Conservation (phyloP, 1,140 invertebrate genomes). For the Chironomus tepperi region DNA sequence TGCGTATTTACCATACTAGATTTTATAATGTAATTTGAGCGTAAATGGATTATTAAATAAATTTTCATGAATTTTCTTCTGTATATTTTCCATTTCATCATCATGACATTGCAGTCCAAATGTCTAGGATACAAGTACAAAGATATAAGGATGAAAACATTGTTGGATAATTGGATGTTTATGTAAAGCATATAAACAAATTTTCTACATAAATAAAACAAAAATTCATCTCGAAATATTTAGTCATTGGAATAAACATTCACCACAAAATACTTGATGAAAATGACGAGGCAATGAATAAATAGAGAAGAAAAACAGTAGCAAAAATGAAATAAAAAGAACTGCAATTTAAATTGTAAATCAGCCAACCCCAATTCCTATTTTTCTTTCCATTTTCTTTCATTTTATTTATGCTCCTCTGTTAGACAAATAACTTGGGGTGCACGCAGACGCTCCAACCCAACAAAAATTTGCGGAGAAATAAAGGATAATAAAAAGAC, state of each 20-base stretch:
- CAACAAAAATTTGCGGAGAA: no score
- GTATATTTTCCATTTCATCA: no score
- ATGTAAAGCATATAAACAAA: background rate
- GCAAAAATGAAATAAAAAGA: background rate
- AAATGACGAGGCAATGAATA: background rate
- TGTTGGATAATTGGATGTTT: background rate
- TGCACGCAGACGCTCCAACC: background rate
- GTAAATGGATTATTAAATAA: no score
- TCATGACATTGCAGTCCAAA: background rate
- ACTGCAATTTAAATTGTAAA: constrained; percentile 4
- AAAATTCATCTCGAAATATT: background rate
- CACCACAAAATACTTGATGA: background rate
- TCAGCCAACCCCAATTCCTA: background rate
- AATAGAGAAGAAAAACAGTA: background rate
- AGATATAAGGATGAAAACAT: background rate
- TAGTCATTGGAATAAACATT: background rate
- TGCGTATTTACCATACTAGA: no score
- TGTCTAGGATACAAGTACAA: background rate
- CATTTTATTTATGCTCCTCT: background rate
- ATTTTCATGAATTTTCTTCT: no score
- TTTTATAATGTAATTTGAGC: no score
- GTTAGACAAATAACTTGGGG: background rate
- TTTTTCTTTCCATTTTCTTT: background rate
- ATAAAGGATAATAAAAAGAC: background rate
- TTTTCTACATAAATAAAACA: background rate